These are phyloP conservation scores for Amphibalanus amphitrite DNA, from an alignment of 1,140 invertebrate genomes.

Conservation along the genomic window DNA sequence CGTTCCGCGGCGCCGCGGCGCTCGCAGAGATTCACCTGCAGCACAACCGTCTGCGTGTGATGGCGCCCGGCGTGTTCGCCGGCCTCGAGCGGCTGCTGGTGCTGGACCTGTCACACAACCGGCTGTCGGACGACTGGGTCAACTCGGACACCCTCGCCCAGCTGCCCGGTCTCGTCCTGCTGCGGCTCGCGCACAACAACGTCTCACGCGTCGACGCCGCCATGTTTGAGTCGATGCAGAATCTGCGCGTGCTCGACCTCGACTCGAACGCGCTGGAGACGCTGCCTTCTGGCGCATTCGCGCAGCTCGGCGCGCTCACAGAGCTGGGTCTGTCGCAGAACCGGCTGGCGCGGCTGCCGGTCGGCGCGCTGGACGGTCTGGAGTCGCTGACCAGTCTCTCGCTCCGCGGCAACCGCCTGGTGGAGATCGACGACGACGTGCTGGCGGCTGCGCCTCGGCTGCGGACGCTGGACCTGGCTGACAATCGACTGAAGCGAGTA, in stretches of 20 bases:
- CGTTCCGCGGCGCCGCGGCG: constrained; percentile 33
- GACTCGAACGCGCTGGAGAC: constrained; percentile 50
- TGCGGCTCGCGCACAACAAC: constrained; percentile 73
- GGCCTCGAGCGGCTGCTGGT: constrained; percentile 53
- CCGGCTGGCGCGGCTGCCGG: constrained; percentile 55
- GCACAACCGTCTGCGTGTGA: constrained; percentile 48
- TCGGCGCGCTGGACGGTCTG: constrained; percentile 63
- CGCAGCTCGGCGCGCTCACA: constrained; percentile 68
- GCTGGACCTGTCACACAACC: constrained; percentile 68
- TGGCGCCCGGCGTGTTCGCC: constrained; percentile 50
- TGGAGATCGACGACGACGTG: constrained; percentile 19
- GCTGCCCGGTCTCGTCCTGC: constrained; percentile 58
- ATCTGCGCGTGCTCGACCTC: constrained; percentile 68
- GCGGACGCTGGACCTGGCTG: constrained; percentile 21
- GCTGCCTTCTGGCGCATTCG: constrained; percentile 43
- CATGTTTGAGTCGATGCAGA: constrained; percentile 71
- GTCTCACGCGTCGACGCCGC: constrained; percentile 61
- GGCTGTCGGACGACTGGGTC: constrained; percentile 53
- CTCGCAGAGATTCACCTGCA: constrained; percentile 57
- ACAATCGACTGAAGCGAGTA: constrained; percentile 17
- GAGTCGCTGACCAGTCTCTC: constrained; percentile 66
- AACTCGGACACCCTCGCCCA: constrained; percentile 62
- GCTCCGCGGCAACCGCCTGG: constrained; percentile 54
- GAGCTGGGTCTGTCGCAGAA: constrained; percentile 71
- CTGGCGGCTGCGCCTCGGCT: constrained; percentile 22